Evolutionary conservation across 2,888 invertebrate genomes (phyloP).

Genomic region (Branchellion lobata): DNA sequence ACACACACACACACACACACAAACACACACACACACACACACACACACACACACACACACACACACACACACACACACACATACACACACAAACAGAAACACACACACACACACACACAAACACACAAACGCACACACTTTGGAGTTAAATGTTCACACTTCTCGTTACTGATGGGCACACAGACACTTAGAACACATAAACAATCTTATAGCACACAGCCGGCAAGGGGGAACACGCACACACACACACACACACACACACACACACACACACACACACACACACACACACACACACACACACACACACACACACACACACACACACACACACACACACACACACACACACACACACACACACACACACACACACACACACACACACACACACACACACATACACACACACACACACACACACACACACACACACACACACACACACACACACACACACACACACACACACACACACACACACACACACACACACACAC

Average conservation of each 20-base stretch:
- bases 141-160: too few relatives aligned
- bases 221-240: not conserved
- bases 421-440: slow-evolving; percentile 23
- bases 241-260: slow-evolving; percentile 35
- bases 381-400: slow-evolving; percentile 23
- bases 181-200: too few relatives aligned
- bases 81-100: not conserved
- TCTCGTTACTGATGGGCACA: too few relatives aligned
- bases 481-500: slow-evolving; percentile 23
- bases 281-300: slow-evolving; percentile 37
- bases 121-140: too few relatives aligned
- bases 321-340: slow-evolving; percentile 33
- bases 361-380: slow-evolving; percentile 23
- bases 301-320: slow-evolving; percentile 17
- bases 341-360: slow-evolving; percentile 23
- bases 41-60: not conserved
- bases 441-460: slow-evolving; percentile 16
- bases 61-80: not conserved
- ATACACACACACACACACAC: slow-evolving; percentile 22
- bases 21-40: too few relatives aligned
- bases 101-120: not conserved
- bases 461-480: slow-evolving; percentile 10
- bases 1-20: too few relatives aligned
- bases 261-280: slow-evolving; percentile 34
- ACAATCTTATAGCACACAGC: too few relatives aligned